phyloP scores from a whole-genome alignment of 2,797 vertebrate genomes.

The Malurus splendens region DNA sequence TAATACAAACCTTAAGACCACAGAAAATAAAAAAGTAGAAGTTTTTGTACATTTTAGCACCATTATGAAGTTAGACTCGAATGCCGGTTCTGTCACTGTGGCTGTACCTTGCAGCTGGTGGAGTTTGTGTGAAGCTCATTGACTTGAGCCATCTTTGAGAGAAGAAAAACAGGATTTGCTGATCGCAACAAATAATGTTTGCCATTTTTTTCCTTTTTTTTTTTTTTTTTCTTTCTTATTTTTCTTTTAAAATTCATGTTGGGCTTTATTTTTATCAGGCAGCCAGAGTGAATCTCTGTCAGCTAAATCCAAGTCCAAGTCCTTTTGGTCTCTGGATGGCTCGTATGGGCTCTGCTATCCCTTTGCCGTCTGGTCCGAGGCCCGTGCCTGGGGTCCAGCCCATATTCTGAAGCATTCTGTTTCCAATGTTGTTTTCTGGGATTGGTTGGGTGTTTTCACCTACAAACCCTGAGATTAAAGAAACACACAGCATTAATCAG shows the following conservation, averaged over 20 bases:
- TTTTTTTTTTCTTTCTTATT: neutral
- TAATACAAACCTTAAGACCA: conserved; percentile 46
- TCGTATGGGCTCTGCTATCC: conserved; percentile 88
- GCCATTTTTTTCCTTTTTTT: neutral
- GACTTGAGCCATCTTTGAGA: conserved; percentile 11
- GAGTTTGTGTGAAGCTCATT: neutral
- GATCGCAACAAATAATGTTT: neutral
- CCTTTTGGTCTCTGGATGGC: conserved; percentile 84
- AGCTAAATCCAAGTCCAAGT: conserved; percentile 77
- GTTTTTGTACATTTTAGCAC: conserved; percentile 66
- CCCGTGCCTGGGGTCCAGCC: conserved; percentile 91
- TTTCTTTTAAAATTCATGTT: neutral
- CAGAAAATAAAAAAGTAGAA: conserved; percentile 43
- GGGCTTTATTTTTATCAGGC: neutral
- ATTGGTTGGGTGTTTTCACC: conserved; percentile 85
- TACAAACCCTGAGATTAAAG: conserved; percentile 78
- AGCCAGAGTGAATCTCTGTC: conserved; percentile 45
- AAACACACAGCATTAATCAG: conserved; percentile 55
- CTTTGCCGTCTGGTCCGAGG: conserved; percentile 89
- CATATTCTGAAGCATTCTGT: conserved; percentile 93
- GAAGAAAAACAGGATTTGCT: conserved; percentile 7
- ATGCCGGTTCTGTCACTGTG: neutral
- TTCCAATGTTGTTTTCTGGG: conserved; percentile 90
- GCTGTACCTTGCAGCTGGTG: conserved; percentile 16
- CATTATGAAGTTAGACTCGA: conserved; percentile 29